Base-by-base conservation (phyloP, 2,113 vertebrate species). In the Rhea pennata region DNA sequence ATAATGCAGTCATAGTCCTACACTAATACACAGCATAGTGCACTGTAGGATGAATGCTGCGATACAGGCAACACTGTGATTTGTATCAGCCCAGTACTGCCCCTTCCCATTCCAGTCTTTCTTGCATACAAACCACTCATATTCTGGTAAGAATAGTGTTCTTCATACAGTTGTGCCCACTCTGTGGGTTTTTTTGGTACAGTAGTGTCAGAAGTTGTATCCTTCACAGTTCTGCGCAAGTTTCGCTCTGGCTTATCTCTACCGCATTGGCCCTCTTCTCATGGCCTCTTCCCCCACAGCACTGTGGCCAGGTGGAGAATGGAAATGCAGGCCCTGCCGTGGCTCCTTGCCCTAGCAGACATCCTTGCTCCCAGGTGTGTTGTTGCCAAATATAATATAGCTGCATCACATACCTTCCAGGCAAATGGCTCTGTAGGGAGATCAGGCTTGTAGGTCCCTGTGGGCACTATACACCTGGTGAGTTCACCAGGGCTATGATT, bases 401-500 rank as follows among this genome's bases (percentile, higher is more conserved):
- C 69, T 59, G 29, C 64, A 44, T 7, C 0, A 0, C 7, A 12
- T 0, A 0, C 2, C 9, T 29, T 70, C 33, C 29, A 90, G 64
- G 14, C 83, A 66, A 53, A 59, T 0, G 4, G 6, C 22, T 75
- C 67, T 9, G 53, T 31, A 87, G 44, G 58, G 61, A 81, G 62
- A 74, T 9, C 23, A 7, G 33, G 39, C 59, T 40, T 22, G 48
- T 48, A 46, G 50, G 46, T 2, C 27, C 53, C 64, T 62, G 50
- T 0, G 5, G 64, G 83, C 17, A 36, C 33, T 36, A 4, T 15
- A 3, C 4, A 50, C 29, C 48, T 64, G 0, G 0, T n/a, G 65
- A 84, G 19, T 22, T 92, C 51, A 36, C 67, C 44, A 78, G 14
- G 67, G 61, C 59, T 72, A 40, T 9, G n/a, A 62, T 54, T 74